phyloP scores from a whole-genome alignment of 2,113 vertebrate species.

The Dasyurus viverrinus region DNA sequence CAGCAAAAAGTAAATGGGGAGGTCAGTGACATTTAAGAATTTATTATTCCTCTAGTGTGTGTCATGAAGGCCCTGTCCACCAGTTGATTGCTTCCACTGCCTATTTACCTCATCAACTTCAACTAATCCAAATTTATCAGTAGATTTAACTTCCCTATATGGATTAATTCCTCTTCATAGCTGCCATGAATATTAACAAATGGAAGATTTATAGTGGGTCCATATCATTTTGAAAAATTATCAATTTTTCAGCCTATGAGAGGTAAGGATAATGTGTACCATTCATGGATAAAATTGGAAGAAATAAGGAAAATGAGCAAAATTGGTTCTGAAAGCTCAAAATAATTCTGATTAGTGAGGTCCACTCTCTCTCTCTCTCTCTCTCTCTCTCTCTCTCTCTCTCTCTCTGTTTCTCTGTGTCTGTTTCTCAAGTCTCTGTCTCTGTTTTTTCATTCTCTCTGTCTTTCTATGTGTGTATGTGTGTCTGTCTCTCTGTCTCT shows the following conservation, averaged over 20 bases:
- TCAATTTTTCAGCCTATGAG: background rate
- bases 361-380: background rate
- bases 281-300: constrained; percentile 63
- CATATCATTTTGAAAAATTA: background rate
- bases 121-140: background rate
- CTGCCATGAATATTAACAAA: background rate
- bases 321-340: constrained; percentile 57
- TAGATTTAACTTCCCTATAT: background rate
- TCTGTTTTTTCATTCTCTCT: background rate
- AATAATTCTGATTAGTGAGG: constrained; percentile 28
- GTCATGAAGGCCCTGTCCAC: background rate
- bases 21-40: background rate
- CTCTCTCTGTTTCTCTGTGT: background rate
- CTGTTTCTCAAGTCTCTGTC: too few relatives aligned
- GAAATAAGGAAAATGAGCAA: constrained; percentile 51
- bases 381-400: background rate
- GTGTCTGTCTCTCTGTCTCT: too few relatives aligned
- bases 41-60: background rate
- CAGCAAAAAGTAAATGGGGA: background rate
- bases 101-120: background rate
- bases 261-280: background rate
- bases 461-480: too few relatives aligned
- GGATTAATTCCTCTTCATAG: background rate
- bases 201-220: background rate
- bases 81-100: fast-evolving